Evolutionary conservation across 2,888 invertebrate genomes (phyloP).

Genomic region (Ochlodes sylvanus): DNA sequence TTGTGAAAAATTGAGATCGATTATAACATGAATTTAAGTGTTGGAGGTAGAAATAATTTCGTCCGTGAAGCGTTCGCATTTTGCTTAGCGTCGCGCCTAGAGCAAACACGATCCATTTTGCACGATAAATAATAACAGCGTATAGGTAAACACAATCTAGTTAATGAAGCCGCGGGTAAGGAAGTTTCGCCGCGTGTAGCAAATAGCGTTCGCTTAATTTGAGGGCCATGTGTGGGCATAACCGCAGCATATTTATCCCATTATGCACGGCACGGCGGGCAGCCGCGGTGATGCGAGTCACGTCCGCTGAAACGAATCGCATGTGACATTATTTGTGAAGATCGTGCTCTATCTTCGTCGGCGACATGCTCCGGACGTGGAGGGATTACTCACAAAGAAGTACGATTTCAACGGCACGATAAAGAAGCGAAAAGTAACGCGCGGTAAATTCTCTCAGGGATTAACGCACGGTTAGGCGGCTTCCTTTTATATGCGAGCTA

Average conservation of each 20-base stretch:
- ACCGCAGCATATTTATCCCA: slow-evolving; percentile 84
- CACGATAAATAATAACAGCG: slow-evolving; percentile 50
- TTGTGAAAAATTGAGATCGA: neutral
- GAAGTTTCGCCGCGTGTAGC: slow-evolving; percentile 74
- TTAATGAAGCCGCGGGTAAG: slow-evolving; percentile 73
- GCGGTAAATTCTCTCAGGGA: slow-evolving; percentile 74
- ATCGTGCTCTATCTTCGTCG: slow-evolving; percentile 86
- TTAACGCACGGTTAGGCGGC: slow-evolving; percentile 72
- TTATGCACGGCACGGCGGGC: slow-evolving; percentile 74
- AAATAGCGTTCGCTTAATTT: slow-evolving; percentile 81
- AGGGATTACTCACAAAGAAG: slow-evolving; percentile 85
- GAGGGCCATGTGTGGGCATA: slow-evolving; percentile 81
- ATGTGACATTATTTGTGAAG: slow-evolving; percentile 86
- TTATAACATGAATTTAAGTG: neutral
- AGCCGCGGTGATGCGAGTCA: slow-evolving; percentile 81
- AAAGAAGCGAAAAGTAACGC: slow-evolving; percentile 80
- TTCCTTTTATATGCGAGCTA: slow-evolving; percentile 54
- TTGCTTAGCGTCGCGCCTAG: slow-evolving; percentile 40
- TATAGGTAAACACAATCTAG: slow-evolving; percentile 65
- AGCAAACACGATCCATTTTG: slow-evolving; percentile 59
- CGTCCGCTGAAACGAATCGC: slow-evolving; percentile 84
- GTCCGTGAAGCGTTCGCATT: neutral
- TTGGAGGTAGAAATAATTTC: neutral
- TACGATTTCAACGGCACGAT: slow-evolving; percentile 83
- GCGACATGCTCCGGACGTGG: slow-evolving; percentile 82